phyloP scores from a whole-genome alignment of 53 echinoderm and acorn worm species.

The Holothuria scabra region DNA sequence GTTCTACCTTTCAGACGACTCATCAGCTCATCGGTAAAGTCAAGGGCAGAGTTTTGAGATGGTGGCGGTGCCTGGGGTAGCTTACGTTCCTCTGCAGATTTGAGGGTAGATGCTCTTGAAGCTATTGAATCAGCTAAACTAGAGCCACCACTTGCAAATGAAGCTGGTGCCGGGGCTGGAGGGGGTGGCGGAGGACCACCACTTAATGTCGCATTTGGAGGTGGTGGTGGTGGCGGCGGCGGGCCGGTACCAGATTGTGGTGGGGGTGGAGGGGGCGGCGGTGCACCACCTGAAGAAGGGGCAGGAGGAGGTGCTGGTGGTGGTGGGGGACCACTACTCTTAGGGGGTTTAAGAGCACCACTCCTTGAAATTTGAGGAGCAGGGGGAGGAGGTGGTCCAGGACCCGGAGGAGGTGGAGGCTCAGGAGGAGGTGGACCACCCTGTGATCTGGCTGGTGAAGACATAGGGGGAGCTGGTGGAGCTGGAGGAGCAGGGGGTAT shows the following conservation, averaged over 20 bases:
- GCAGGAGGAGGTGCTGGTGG: no score
- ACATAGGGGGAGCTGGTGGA: conserved; percentile 11
- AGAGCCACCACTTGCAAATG: not conserved
- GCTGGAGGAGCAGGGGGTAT: not conserved
- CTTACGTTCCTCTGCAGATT: conserved; percentile 25
- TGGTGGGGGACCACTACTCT: not conserved
- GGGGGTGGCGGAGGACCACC: conserved; percentile 36
- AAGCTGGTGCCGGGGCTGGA: conserved; percentile 53
- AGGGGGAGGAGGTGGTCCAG: conserved; percentile 33
- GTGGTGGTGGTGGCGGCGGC: conserved; percentile 70
- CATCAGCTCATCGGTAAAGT: not conserved
- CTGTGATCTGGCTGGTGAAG: conserved; percentile 16
- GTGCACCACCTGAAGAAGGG: not conserved
- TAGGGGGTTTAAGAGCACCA: not conserved
- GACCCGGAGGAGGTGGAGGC: not conserved
- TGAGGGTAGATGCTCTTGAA: not conserved
- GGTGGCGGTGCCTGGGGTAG: not conserved
- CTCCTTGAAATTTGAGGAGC: conserved; percentile 11
- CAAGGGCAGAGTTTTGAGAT: not conserved
- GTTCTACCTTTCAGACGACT: not conserved
- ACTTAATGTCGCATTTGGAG: not conserved
- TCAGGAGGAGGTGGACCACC: conserved; percentile 45
- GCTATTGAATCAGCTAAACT: conserved; percentile 20
- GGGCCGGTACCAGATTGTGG: conserved; percentile 10
- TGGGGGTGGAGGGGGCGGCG: conserved; percentile 39